Evolutionary conservation across 2,888 invertebrate genomes (phyloP), one percentile per base, ranked within the genome.

Genomic region (Drosophila histrio): DNA sequence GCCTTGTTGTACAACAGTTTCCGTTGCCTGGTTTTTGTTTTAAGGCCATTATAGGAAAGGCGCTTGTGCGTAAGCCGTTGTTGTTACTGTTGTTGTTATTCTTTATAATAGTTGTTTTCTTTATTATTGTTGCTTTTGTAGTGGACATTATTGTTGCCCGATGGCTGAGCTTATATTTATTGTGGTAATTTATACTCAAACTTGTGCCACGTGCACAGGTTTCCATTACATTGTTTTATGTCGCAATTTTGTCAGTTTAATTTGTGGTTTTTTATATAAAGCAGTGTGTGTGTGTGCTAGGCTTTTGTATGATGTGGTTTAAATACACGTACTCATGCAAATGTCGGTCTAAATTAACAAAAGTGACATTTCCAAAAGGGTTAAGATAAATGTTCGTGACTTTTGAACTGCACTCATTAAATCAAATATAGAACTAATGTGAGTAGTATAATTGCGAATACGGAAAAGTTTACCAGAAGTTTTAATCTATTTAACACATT

Each of bases 101-200:
- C 38, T 39, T 47, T 49, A 39, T 38, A 66, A 50, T 57, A 64
- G 56, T 77, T 59, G 81, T 62, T 79, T 24, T 53, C 60, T 49
- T 54, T 50, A 22, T 49, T 36, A 15, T 22, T 32, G 34, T 34
- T 59, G 39, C 28, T 19, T 15, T n/a, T 39, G 36, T 32, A 52
- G n/a, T 28, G 39, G 43, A 28, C 13, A 24, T 60, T 47, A 50
- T 47, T 61, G 38, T 68, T 83, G 66, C 47, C 56, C 56, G 36
- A 53, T 70, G 69, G 61, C 72, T 59, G 56, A 44, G 73, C 63
- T 78, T 76, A 85, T 85, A 82, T 87, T 87, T 82, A 82, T 82
- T 76, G 70, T 71, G 64, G 77, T 69, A 76, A 85, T 82, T 82
- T 87, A 85, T 87, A 66, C 66, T 70, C 61, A 47, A 84, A 78